Conservation (phyloP, 2,113 vertebrate species). For the Bolborhynchus lineola region DNA sequence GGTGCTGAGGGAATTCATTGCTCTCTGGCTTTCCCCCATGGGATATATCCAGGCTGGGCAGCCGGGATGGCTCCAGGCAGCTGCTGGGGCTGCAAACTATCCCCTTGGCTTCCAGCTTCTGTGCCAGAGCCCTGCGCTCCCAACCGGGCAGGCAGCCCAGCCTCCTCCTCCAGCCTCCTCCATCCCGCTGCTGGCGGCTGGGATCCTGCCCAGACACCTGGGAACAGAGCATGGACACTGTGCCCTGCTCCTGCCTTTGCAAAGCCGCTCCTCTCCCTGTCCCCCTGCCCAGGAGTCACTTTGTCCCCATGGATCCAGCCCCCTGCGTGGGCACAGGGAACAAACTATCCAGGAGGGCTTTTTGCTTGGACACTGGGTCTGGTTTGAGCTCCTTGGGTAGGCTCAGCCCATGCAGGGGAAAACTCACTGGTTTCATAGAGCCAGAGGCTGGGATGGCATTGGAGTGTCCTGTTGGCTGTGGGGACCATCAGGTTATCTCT, state of each 20-base stretch:
- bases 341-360: not conserved
- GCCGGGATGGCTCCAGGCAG: not conserved
- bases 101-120: not conserved
- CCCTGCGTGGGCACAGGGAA: not conserved
- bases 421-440: not conserved
- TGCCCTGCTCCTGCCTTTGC: not conserved
- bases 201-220: not conserved
- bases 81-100: not conserved
- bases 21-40: not conserved
- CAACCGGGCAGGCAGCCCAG: not conserved
- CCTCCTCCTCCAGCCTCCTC: not conserved
- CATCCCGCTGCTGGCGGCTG: fast-evolving
- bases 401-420: not conserved
- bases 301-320: fast-evolving
- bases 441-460: not conserved
- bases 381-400: not conserved
- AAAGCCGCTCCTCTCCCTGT: not conserved
- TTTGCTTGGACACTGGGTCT: not conserved
- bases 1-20: no score
- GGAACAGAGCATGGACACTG: not conserved
- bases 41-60: not conserved
- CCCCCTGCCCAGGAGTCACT: not conserved
- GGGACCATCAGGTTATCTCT: not conserved
- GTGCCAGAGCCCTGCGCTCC: not conserved
- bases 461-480: not conserved